A percentile compares a stretch with the other conserved stretches of the same genome.
phyloP scores from a whole-genome alignment of 1,140 invertebrate species.

The Phortica variegata region DNA sequence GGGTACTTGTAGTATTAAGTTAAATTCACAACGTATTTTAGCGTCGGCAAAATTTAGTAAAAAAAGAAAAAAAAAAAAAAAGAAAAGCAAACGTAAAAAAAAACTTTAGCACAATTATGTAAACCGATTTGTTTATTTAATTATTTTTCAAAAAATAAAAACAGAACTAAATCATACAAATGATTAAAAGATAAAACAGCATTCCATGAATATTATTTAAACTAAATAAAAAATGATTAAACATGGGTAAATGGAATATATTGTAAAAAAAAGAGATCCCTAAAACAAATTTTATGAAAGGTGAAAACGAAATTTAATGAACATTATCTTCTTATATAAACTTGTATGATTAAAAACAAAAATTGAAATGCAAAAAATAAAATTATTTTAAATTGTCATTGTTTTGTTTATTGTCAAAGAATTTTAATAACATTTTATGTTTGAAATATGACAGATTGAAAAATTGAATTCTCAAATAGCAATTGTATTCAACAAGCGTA shows the following conservation, averaged over 20 bases:
- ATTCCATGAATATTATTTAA: background rate
- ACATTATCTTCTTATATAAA: background rate
- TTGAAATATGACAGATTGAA: too few species aligned
- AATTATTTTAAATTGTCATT: background rate
- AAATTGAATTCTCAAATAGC: too few species aligned
- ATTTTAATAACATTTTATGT: too few species aligned
- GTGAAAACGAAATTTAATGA: background rate
- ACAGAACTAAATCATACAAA: too few species aligned
- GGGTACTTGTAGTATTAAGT: slow-evolving; percentile 43
- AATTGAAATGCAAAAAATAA: background rate
- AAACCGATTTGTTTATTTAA: slow-evolving; percentile 34
- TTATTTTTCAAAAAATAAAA: too few species aligned
- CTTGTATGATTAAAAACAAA: background rate
- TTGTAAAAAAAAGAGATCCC: background rate
- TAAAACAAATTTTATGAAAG: too few species aligned
- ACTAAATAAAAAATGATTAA: background rate
- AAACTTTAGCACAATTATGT: slow-evolving; percentile 47
- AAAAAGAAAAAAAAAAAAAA: slow-evolving; percentile 20
- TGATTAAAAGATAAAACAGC: background rate
- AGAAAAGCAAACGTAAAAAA: slow-evolving; percentile 19
- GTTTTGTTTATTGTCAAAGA: background rate
- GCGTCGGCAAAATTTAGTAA: slow-evolving; percentile 49
- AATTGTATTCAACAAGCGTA: too few species aligned
- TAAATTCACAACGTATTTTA: slow-evolving; percentile 46
- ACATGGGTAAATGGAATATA: background rate